Conservation (phyloP, 2,888 invertebrate species). For the Hybos culiciformis region DNA sequence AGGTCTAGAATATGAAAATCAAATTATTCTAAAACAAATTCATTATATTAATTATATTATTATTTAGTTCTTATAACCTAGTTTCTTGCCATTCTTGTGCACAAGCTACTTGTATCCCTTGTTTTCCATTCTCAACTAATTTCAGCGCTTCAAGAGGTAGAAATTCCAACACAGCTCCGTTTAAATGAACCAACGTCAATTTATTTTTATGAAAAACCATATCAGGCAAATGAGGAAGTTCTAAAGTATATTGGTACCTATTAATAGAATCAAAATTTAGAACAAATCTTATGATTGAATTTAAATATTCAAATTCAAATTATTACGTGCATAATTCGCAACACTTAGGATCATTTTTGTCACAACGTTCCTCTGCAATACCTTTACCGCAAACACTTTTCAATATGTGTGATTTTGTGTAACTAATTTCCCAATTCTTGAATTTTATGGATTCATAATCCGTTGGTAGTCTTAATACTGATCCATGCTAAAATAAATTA, state of each 20-base stretch:
- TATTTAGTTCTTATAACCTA: slow-evolving; percentile 41
- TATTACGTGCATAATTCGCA: slow-evolving; percentile 48
- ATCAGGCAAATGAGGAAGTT: slow-evolving; percentile 89
- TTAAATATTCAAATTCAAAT: neutral
- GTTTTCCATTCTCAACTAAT: slow-evolving; percentile 57
- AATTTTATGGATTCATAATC: slow-evolving; percentile 19
- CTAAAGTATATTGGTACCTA: slow-evolving; percentile 57
- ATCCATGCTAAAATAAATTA: no score
- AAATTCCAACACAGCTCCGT: slow-evolving; percentile 63
- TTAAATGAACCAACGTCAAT: slow-evolving; percentile 53
- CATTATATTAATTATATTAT: neutral
- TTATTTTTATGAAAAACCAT: slow-evolving; percentile 95
- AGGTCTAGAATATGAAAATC: slow-evolving; percentile 40
- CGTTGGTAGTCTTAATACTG: slow-evolving; percentile 14
- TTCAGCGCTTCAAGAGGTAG: slow-evolving; percentile 83
- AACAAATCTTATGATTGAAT: neutral
- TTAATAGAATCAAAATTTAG: slow-evolving; percentile 20
- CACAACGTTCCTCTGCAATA: slow-evolving; percentile 23
- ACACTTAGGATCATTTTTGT: slow-evolving; percentile 30
- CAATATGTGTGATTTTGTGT: slow-evolving; percentile 63
- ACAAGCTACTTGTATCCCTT: slow-evolving; percentile 72
- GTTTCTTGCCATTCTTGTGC: slow-evolving; percentile 86
- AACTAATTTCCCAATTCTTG: slow-evolving; percentile 49
- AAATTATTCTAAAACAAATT: neutral
- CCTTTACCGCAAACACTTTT: slow-evolving; percentile 38